Conservation (phyloP, 2,888 invertebrate species). For the Ptilodon capucinus region DNA sequence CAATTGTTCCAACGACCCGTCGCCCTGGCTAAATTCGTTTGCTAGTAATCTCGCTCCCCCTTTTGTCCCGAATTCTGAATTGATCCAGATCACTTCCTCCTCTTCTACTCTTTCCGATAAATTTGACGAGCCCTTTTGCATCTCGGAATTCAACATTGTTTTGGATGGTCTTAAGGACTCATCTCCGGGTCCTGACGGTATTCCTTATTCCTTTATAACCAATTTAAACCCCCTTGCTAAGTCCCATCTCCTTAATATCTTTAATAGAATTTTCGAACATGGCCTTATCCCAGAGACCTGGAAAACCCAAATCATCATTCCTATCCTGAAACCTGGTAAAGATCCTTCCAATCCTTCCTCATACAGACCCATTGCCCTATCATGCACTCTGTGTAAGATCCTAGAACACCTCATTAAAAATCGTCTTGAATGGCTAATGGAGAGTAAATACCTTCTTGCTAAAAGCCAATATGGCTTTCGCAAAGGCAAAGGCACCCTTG, state of each 20-base stretch:
- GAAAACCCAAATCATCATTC: constrained; percentile 29
- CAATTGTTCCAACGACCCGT: neutral
- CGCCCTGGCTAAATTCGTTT: no score
- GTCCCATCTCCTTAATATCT: neutral
- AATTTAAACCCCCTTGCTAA: neutral
- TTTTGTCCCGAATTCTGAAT: no score
- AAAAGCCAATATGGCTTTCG: constrained; percentile 31
- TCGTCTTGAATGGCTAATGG: constrained; percentile 27
- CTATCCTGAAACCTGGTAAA: constrained; percentile 29
- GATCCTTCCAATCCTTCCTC: constrained; percentile 8
- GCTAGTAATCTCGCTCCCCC: no score
- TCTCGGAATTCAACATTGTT: neutral
- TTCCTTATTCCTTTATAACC: neutral
- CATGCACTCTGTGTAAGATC: constrained; percentile 20
- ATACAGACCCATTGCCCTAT: constrained; percentile 27
- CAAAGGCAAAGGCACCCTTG: constrained; percentile 28
- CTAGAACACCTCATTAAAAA: constrained; percentile 29
- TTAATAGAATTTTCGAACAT: constrained; percentile 2
- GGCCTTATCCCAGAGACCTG: constrained; percentile 14
- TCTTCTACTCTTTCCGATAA: no score
- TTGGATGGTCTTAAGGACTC: neutral
- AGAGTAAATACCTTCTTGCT: constrained; percentile 12
- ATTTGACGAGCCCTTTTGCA: neutral
- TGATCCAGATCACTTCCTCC: no score
- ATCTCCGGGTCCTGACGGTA: neutral